Base-by-base conservation (phyloP, 2,888 invertebrate genomes). In the Argyra leucocephala region DNA sequence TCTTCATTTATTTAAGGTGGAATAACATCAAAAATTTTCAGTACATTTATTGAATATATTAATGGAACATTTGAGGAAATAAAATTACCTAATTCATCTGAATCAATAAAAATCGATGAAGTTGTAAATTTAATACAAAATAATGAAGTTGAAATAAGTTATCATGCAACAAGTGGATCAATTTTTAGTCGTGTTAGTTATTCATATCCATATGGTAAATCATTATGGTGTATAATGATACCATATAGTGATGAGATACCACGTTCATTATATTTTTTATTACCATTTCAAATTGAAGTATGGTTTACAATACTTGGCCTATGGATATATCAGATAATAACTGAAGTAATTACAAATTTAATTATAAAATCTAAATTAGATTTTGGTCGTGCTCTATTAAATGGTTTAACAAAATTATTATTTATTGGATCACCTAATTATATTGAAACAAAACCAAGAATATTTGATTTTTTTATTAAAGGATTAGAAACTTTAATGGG, bases 401-500 rank as follows among this genome's bases (percentile, higher is more conserved):
- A 21, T 26, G n/a, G 61, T 31, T 24, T n/a, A 61, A 26, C 61
- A 31, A 61, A 61, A 31, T 22, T 61, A 21, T 21, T 61, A 10
- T 61, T 26, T 31, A 24, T 61, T n/a, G n/a, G 26, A 21, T 21
- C 21, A 24, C 31, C 31, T 1, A 21, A n/a, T 24, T 59, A 5
- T 23, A 12, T 22, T 58, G n/a, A 5, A 23, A 23, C 10, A 58
- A 22, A 58, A 22, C 15, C 23, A 59, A 59, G 10, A 23, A 23
- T 22, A 23, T 23, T 1, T 22, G 59, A 59, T 59, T 59, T 59
- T 59, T 23, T 23, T 23, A 12, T 59, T 23, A 22, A 23, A 23
- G 10, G 59, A n/a, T 9, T 59, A 10, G 59, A 59, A 23, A 12
- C 23, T 18, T 24, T 61, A 31, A 24, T 74, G 15, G 73, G 73